These are phyloP conservation scores for Andrena cerasifolii DNA, from an alignment of 1,140 invertebrate species.

Conservation along the genomic window DNA sequence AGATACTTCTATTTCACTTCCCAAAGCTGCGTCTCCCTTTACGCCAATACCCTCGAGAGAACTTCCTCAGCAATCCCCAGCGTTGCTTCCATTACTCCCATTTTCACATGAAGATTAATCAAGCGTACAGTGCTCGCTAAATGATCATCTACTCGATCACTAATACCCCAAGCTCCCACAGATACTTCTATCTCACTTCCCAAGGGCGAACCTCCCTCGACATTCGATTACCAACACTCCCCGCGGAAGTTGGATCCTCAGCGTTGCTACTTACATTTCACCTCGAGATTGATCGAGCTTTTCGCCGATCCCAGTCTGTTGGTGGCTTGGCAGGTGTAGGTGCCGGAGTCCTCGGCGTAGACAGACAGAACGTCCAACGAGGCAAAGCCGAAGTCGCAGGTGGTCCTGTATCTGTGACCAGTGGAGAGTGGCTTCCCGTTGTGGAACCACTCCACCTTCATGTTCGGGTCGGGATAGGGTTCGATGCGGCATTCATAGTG, in stretches of 20 bases:
- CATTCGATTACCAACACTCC: background rate
- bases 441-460: slow-evolving; percentile 97
- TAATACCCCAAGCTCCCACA: background rate
- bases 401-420: slow-evolving; percentile 94
- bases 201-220: background rate
- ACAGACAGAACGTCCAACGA: slow-evolving; percentile 95
- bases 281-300: slow-evolving; percentile 91
- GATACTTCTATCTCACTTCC: background rate
- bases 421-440: slow-evolving; percentile 95
- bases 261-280: slow-evolving; percentile 88
- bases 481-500: slow-evolving; percentile 98
- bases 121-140: too few relatives aligned
- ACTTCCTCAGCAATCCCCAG: too few relatives aligned
- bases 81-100: too few relatives aligned
- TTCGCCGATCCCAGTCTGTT: slow-evolving; percentile 92
- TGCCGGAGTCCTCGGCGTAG: slow-evolving; percentile 96
- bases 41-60: too few relatives aligned
- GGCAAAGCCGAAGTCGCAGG: slow-evolving; percentile 97
- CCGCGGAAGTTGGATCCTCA: background rate
- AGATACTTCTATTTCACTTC: too few relatives aligned
- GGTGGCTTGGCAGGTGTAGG: slow-evolving; percentile 94
- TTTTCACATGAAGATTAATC: too few relatives aligned
- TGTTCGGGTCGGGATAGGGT: slow-evolving; percentile 96
- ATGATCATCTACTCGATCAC: too few relatives aligned
- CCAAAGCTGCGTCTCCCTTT: too few relatives aligned